Percentiles rank a stretch among this genome's conserved stretches.
Evolutionary conservation across 2,888 invertebrate species (phyloP).

Genomic region (Alcis repandata): DNA sequence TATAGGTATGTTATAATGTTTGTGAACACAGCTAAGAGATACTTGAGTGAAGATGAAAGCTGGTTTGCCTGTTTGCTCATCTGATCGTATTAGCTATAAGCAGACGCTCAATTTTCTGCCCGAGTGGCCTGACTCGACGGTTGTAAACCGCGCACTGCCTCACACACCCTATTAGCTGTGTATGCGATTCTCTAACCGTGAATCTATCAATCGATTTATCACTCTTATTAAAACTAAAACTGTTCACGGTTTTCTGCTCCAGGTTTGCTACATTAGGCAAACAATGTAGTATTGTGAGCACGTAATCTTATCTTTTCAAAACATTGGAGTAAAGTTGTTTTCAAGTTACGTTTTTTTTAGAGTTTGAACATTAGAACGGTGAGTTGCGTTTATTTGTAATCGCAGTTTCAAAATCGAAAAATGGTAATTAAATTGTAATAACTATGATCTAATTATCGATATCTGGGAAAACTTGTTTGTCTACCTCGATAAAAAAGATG

Average conservation of each 20-base stretch:
- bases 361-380: too few relatives aligned
- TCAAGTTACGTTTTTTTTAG: too few relatives aligned
- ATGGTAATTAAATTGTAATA: too few relatives aligned
- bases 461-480: too few relatives aligned
- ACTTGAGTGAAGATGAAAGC: conserved; percentile 85
- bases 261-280: not conserved
- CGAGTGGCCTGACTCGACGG: conserved; percentile 77
- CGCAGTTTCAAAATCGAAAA: too few relatives aligned
- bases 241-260: not conserved
- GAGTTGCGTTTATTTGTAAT: too few relatives aligned
- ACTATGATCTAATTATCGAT: too few relatives aligned
- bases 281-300: too few relatives aligned
- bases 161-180: conserved; percentile 75
- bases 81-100: conserved; percentile 84
- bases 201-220: conserved; percentile 57
- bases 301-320: too few relatives aligned
- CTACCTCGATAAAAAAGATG: too few relatives aligned
- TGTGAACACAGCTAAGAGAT: conserved; percentile 64
- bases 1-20: conserved; percentile 44
- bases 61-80: conserved; percentile 81
- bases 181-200: conserved; percentile 65
- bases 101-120: conserved; percentile 82
- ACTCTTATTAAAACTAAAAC: conserved; percentile 19
- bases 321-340: too few relatives aligned
- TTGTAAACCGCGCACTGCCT: conserved; percentile 77